Conservation (phyloP, 2,797 vertebrate genomes). For the Phylloscopus collybita region DNA sequence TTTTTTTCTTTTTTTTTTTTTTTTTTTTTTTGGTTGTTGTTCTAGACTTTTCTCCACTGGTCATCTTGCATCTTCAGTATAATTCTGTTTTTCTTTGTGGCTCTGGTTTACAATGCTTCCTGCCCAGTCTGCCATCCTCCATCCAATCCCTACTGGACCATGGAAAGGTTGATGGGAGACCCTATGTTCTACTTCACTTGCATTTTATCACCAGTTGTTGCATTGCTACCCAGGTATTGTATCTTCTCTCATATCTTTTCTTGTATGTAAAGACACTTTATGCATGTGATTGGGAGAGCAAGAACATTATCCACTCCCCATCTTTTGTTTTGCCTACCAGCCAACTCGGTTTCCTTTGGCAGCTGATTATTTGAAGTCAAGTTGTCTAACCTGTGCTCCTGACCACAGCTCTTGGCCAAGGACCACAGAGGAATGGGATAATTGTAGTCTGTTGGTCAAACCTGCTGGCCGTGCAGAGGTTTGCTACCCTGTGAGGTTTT, state of each 20-base stretch:
- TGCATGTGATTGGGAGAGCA: neutral
- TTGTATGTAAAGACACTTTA: neutral
- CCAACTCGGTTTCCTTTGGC: neutral
- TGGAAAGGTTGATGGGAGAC: conserved; percentile 89
- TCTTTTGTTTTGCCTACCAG: neutral
- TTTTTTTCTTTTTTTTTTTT: neutral
- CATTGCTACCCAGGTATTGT: conserved; percentile 90
- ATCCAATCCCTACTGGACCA: conserved; percentile 96
- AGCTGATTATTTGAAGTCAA: neutral
- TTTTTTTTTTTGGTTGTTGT: neutral
- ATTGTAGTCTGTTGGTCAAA: neutral
- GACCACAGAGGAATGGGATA: neutral
- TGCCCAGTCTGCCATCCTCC: conserved; percentile 93
- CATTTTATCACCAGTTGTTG: conserved; percentile 85
- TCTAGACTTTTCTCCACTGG: conserved; percentile 95
- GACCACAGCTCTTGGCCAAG: neutral
- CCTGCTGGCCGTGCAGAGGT: neutral
- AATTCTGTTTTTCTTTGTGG: conserved; percentile 89
- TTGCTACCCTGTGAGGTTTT: neutral
- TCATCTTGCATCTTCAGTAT: conserved; percentile 89
- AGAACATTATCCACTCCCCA: neutral
- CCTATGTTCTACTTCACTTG: conserved; percentile 93
- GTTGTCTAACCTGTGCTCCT: neutral
- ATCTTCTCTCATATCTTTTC: neutral
- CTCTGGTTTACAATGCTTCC: conserved; percentile 90